Evolutionary conservation across 1,140 invertebrate genomes (phyloP), one percentile per base, ranked within the genome.

Genomic region (Camponotus floridanus): DNA sequence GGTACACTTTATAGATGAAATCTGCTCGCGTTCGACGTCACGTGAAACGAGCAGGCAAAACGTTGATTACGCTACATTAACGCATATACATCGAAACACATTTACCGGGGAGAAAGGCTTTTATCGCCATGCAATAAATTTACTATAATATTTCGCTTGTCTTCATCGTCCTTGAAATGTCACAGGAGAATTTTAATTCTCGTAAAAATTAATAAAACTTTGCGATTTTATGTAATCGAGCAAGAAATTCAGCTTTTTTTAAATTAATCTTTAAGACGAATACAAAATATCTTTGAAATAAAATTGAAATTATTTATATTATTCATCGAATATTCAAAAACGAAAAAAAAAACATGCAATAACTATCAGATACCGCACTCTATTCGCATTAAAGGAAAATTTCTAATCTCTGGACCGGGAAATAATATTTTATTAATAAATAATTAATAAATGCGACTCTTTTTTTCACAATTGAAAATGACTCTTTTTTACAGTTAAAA

Each of bases 11-110:
- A 26, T 61, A 61, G 55, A 83, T 73, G 48, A 73, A 83, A 83
- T 83, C 80, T 48, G 26, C 36, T 33, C 48, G 31, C 68, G 26
- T 71, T 73, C 74, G 9, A n/a, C 39, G 68, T 83, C 57, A 70
- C 31, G 45, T 70, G 78, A 70, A 70, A 70, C 51, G 64, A 67
- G 62, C 64, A 51, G 65, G 62, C 65, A 11, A 70, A 36, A 33
- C n/a, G 6, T 57, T 45, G 65, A 80, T 80, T 80, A 80, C 78
- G 36, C n/a, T 67, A 57, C 65, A 70, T 80, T 80, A 80, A 80
- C 74, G 42, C 21, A 13, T 79, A 79, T 26, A 70, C 64, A 26
- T 65, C n/a, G 21, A 64, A 21, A 21, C 31, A 33, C 31, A 70
- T 67, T 70, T 70, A 70, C 13, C 31, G 8, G 21, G 26, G 21